Percentiles rank a stretch among this genome's conserved stretches.
phyloP scores from a whole-genome alignment of 2,888 invertebrate genomes.

The Scaptomyza caliginosa region DNA sequence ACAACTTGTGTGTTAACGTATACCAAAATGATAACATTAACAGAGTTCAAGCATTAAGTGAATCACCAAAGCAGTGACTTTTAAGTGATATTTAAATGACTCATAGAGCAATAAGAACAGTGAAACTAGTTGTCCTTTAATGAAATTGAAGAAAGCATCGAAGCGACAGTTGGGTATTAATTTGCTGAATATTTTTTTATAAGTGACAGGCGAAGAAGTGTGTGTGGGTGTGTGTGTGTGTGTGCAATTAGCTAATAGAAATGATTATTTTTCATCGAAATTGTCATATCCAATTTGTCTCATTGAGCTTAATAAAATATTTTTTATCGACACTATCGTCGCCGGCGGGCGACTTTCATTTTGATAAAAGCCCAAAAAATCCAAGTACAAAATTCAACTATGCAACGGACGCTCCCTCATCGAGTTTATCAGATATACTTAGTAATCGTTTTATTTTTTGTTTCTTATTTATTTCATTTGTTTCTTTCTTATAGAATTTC shows the following conservation, averaged over 20 bases:
- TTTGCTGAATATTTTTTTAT: conserved; percentile 2
- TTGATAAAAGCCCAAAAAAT: conserved; percentile 33
- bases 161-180: conserved; percentile 23
- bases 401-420: conserved; percentile 46
- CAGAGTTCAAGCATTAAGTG: conserved; percentile 11
- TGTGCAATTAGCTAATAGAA: conserved; percentile 25
- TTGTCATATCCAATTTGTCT: conserved; percentile 64
- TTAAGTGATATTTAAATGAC: conserved; percentile 23
- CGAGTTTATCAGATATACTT: conserved; percentile 51
- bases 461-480: conserved; percentile 15
- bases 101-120: conserved; percentile 10
- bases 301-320: conserved; percentile 59
- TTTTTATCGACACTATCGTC: conserved; percentile 70
- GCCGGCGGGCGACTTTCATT: conserved; percentile 37
- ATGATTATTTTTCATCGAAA: conserved; percentile 39
- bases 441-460: conserved; percentile 33
- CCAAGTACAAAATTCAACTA: conserved; percentile 28
- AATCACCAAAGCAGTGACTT: conserved; percentile 19
- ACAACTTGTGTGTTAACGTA: neutral
- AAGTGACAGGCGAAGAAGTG: neutral
- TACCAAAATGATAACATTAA: conserved; percentile 25
- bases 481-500: conserved; percentile 48
- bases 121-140: conserved; percentile 12
- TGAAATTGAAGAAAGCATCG: conserved; percentile 22
- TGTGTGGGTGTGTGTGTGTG: too few species aligned